Conservation (phyloP, 1,140 invertebrate species). For the Brachystomella parvula region DNA sequence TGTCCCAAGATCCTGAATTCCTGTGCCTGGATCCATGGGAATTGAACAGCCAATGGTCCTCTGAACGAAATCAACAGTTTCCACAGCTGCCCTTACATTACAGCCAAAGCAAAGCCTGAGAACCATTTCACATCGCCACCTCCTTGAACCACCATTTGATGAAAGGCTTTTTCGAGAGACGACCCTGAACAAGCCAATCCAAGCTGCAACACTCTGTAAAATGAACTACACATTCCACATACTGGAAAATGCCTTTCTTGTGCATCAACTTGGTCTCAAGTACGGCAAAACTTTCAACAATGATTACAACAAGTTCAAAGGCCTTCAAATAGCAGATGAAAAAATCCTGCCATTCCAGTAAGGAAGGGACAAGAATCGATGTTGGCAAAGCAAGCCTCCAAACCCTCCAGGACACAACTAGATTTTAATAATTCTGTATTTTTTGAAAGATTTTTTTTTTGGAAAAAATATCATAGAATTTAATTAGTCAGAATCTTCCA, state of each 20-base stretch:
- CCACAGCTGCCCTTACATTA: background rate
- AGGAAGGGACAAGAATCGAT: background rate
- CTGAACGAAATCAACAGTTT: background rate
- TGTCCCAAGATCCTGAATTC: background rate
- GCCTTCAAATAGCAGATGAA: background rate
- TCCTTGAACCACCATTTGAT: constrained; percentile 68
- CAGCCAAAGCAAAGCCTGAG: constrained; percentile 65
- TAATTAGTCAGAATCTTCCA: background rate
- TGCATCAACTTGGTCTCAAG: constrained; percentile 78
- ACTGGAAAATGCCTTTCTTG: constrained; percentile 77
- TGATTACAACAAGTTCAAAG: background rate
- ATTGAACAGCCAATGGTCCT: background rate
- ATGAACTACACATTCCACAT: constrained; percentile 82
- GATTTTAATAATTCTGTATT: background rate
- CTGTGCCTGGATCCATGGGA: background rate
- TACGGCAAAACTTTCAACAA: background rate
- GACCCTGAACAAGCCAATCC: constrained; percentile 71
- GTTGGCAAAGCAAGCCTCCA: background rate
- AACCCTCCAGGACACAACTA: background rate
- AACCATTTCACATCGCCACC: constrained; percentile 72
- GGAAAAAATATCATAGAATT: background rate
- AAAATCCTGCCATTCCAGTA: background rate
- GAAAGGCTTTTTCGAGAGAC: constrained; percentile 74
- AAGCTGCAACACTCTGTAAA: constrained; percentile 78
- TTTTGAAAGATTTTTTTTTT: background rate